phyloP scores from a whole-genome alignment of 2,797 vertebrate genomes.

The Protosalanx chinensis region DNA sequence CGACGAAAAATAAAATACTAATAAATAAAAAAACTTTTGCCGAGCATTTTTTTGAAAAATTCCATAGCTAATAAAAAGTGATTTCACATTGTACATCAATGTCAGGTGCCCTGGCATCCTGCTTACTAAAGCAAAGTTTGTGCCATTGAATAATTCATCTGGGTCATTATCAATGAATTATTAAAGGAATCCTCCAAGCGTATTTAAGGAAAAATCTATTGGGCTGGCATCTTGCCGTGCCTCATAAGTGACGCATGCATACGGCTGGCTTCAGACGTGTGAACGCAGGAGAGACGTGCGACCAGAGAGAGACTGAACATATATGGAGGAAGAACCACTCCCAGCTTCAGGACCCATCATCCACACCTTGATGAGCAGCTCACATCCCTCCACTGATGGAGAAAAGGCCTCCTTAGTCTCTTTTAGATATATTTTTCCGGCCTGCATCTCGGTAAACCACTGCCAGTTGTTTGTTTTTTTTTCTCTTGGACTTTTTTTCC shows the following conservation, averaged over 20 bases:
- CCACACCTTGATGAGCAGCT: slow-evolving; percentile 64
- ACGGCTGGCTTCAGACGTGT: slow-evolving; percentile 55
- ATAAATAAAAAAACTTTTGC: slow-evolving; percentile 29
- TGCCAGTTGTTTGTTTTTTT: slow-evolving; percentile 23
- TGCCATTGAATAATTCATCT: slow-evolving; percentile 76
- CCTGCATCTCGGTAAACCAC: slow-evolving; percentile 20
- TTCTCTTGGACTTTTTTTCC: neutral
- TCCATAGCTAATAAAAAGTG: slow-evolving; percentile 71
- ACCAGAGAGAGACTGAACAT: slow-evolving; percentile 28
- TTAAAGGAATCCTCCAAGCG: slow-evolving; percentile 77
- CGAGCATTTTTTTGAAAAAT: slow-evolving; percentile 57
- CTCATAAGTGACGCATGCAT: slow-evolving; percentile 68
- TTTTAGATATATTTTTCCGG: neutral
- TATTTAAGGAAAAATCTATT: slow-evolving; percentile 81
- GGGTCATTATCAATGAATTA: slow-evolving; percentile 83
- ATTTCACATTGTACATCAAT: slow-evolving; percentile 75
- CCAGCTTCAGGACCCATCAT: slow-evolving; percentile 43
- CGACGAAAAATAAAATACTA: slow-evolving; percentile 19
- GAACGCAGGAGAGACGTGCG: slow-evolving; percentile 56
- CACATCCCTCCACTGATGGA: slow-evolving; percentile 54
- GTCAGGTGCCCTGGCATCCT: slow-evolving; percentile 70
- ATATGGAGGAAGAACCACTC: slow-evolving; percentile 45
- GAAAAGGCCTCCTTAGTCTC: neutral
- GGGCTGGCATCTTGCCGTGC: slow-evolving; percentile 69
- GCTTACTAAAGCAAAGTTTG: slow-evolving; percentile 78